Conservation (phyloP, 2,797 vertebrate species). For the Antrozous pallidus region DNA sequence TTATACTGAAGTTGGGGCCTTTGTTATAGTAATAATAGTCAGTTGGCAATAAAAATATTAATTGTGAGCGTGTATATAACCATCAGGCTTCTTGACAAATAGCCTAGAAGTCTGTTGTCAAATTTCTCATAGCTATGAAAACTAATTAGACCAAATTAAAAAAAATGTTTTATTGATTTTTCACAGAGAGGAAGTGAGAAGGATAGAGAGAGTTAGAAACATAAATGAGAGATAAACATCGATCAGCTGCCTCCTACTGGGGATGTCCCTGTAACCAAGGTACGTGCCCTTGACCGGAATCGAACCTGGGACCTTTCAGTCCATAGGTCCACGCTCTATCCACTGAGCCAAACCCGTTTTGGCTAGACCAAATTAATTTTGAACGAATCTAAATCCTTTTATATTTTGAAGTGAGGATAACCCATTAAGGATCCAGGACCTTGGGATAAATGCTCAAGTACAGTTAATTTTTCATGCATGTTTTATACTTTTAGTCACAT, state of each 20-base stretch:
- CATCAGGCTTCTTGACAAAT: background rate
- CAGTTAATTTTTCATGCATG: background rate
- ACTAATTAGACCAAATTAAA: conserved; percentile 22
- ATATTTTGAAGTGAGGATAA: background rate
- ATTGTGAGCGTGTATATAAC: background rate
- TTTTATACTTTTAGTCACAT: background rate
- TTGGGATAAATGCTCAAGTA: background rate
- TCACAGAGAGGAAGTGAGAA: too few species aligned
- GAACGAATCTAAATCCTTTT: background rate
- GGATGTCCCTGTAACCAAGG: too few species aligned
- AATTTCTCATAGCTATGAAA: conserved; percentile 5
- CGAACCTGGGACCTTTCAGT: too few species aligned
- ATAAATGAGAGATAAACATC: too few species aligned
- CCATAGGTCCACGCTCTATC: too few species aligned
- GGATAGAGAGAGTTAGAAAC: too few species aligned
- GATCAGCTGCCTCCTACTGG: too few species aligned
- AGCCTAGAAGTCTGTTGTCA: background rate
- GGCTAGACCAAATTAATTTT: conserved; percentile 5
- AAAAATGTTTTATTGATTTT: too few species aligned
- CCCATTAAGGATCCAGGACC: background rate
- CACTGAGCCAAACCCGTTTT: too few species aligned
- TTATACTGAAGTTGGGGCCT: background rate
- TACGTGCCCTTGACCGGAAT: too few species aligned
- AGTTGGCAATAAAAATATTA: background rate
- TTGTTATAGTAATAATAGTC: background rate